Percentiles rank a stretch among this genome's conserved stretches.
Conservation (phyloP, 1,140 invertebrate species). For the Chironomus striatipennis region DNA sequence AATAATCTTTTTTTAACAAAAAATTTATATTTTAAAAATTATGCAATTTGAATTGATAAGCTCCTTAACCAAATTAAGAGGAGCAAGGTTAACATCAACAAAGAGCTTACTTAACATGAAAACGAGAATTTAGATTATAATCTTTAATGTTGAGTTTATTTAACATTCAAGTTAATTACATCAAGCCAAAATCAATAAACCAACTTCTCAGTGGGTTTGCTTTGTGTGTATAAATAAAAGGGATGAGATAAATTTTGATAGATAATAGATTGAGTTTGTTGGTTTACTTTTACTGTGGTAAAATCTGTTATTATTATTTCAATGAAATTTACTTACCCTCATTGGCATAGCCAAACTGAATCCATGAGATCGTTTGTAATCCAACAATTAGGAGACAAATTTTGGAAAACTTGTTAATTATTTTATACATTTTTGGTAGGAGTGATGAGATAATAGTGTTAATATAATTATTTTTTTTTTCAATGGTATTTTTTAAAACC, state of each 20-base stretch:
- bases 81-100: too few species aligned
- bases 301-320: too few species aligned
- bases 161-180: background rate
- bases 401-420: background rate
- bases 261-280: too few species aligned
- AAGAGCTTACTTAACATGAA: too few species aligned
- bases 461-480: background rate
- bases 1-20: too few species aligned
- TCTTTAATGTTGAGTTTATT: background rate
- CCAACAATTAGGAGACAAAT: constrained; percentile 5
- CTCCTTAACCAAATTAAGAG: too few species aligned
- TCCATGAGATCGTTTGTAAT: background rate
- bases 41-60: too few species aligned
- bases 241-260: background rate
- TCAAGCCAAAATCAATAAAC: background rate
- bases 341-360: background rate
- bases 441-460: background rate
- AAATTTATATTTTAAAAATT: too few species aligned
- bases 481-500: too few species aligned
- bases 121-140: too few species aligned
- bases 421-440: background rate
- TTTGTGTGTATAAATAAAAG: background rate
- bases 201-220: background rate
- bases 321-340: background rate
- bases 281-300: too few species aligned